Conservation (phyloP, 2,888 invertebrate species). For the Hipparchia sbordonii region DNA sequence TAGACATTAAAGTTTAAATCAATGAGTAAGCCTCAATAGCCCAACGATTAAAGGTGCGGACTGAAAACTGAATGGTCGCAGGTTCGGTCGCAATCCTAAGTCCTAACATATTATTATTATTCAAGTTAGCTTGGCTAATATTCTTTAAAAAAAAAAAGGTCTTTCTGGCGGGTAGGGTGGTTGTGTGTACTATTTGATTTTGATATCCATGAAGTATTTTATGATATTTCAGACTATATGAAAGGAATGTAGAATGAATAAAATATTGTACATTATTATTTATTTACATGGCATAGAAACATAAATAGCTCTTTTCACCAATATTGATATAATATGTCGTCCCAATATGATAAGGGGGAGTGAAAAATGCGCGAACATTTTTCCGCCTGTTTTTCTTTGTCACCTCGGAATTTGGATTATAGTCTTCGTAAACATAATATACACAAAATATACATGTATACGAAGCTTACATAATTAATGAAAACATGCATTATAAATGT, state of each 20-base stretch:
- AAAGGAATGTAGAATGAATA: neutral
- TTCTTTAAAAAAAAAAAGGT: no score
- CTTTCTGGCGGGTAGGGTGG: no score
- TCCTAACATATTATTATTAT: no score
- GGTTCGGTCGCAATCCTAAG: no score
- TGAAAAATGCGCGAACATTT: constrained; percentile 18
- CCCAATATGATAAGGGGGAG: constrained; percentile 20
- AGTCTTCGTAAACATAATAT: neutral
- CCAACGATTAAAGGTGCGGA: no score
- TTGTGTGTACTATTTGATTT: no score
- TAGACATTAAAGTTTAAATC: no score
- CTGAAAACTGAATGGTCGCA: no score
- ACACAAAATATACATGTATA: neutral
- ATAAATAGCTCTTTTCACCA: constrained; percentile 19
- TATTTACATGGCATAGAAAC: constrained; percentile 8
- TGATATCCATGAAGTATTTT: no score
- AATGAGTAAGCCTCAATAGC: no score
- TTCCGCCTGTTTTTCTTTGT: constrained; percentile 18
- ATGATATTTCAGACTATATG: neutral
- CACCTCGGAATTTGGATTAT: constrained; percentile 14
- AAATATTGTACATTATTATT: constrained; percentile 1
- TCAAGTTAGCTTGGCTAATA: no score
- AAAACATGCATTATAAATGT: neutral
- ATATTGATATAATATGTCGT: constrained; percentile 22
- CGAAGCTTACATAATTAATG: neutral